Evolutionary conservation across 2,113 vertebrate genomes (phyloP).

Genomic region (Nerophis ophidion): DNA sequence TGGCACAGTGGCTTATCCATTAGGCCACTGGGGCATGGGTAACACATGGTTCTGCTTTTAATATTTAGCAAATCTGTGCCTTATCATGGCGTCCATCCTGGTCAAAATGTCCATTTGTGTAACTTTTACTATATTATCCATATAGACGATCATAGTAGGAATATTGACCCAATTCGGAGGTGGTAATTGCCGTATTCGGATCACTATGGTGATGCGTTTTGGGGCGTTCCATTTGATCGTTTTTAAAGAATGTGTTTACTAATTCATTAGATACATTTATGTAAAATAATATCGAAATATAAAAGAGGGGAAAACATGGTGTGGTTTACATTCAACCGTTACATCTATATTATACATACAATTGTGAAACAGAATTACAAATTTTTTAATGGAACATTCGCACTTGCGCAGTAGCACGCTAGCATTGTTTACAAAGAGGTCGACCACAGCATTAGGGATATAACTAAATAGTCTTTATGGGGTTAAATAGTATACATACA

Average conservation of each 20-base stretch:
- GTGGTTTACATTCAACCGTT: rapidly evolving
- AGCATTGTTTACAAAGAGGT: constrained; percentile 10
- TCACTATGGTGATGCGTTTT: constrained; percentile 31
- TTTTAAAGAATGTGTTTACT: not conserved
- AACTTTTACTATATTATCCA: not conserved
- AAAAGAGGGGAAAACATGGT: rapidly evolving
- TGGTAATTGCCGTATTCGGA: not conserved
- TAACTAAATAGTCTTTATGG: constrained; percentile 40
- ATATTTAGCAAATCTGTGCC: rapidly evolving
- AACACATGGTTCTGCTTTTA: rapidly evolving
- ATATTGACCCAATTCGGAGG: rapidly evolving
- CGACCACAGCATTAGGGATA: not conserved
- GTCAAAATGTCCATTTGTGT: not conserved
- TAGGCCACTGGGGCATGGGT: constrained; percentile 74
- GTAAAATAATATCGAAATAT: rapidly evolving
- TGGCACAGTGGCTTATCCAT: constrained; percentile 82
- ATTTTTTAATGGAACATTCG: constrained; percentile 15
- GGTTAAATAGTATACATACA: constrained; percentile 47
- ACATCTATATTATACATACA: not conserved
- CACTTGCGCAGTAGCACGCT: constrained; percentile 44
- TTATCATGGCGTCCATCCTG: not conserved
- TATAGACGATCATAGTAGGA: no score
- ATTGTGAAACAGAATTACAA: not conserved
- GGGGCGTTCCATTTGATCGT: constrained; percentile 25
- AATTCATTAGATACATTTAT: not conserved